Conservation (phyloP, 2,113 vertebrate genomes). For the Lipotes vexillifer region DNA sequence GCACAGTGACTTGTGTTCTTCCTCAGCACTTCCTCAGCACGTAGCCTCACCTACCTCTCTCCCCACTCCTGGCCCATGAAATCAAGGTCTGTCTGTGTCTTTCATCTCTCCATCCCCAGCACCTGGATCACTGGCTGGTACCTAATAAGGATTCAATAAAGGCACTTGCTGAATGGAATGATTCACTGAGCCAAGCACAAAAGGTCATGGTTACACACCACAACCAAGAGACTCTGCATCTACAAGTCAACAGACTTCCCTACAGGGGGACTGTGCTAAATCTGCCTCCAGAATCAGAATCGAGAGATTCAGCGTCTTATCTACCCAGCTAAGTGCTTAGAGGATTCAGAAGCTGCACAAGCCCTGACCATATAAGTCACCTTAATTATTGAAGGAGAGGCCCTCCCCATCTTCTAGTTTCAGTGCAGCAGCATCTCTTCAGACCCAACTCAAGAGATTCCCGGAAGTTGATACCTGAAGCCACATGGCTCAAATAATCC, state of each 20-base stretch:
- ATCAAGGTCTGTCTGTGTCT: not conserved
- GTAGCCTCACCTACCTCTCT: not conserved
- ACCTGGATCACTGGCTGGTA: not conserved
- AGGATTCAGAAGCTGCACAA: not conserved
- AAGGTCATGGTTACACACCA: constrained; percentile 7
- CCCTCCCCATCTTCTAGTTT: not conserved
- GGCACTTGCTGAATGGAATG: constrained; percentile 8
- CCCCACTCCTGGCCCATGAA: not conserved
- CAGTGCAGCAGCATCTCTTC: not conserved
- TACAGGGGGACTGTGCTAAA: not conserved
- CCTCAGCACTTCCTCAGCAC: not conserved
- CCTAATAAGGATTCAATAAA: constrained; percentile 14
- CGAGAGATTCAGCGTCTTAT: not conserved
- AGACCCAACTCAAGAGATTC: not conserved
- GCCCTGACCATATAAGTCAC: not conserved
- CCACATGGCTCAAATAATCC: not conserved
- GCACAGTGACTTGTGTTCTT: not conserved
- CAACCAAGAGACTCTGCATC: not conserved
- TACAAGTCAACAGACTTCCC: not conserved
- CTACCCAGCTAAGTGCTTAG: not conserved
- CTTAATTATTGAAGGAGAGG: not conserved
- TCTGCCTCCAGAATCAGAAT: not conserved
- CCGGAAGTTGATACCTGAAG: not conserved
- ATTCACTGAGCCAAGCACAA: constrained; percentile 19
- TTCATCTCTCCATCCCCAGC: not conserved